These are phyloP conservation scores for Delphinus delphis DNA, from an alignment of 2,113 vertebrate genomes.

Conservation along the genomic window DNA sequence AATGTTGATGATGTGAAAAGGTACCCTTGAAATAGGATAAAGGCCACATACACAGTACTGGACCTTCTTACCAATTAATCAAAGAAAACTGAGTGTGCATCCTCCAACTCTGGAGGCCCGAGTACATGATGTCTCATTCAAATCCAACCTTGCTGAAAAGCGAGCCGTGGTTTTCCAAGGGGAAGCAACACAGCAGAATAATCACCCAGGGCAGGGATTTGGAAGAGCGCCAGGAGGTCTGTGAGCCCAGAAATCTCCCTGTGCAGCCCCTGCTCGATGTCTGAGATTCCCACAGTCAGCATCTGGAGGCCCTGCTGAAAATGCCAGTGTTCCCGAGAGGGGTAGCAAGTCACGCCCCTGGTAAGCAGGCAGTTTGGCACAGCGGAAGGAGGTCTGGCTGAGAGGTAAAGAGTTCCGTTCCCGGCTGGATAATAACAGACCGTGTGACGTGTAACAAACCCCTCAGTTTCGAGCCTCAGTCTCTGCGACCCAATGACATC, in stretches of 20 bases:
- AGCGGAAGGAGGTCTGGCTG: not conserved
- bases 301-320: not conserved
- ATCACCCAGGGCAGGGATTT: not conserved
- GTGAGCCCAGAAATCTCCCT: not conserved
- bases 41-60: not conserved
- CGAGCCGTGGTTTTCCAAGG: not conserved
- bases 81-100: not conserved
- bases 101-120: not conserved
- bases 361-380: not conserved
- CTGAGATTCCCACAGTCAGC: not conserved
- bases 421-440: not conserved
- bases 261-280: not conserved
- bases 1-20: not conserved
- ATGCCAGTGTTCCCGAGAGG: not conserved
- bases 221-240: not conserved
- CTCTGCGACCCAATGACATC: not conserved
- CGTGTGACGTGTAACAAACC: fast-evolving
- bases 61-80: not conserved
- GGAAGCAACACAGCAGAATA: not conserved
- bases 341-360: too few relatives aligned
- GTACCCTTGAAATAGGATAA: not conserved
- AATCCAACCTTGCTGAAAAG: slow-evolving; percentile 1
- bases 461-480: not conserved
- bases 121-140: not conserved
- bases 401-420: not conserved